Conservation (phyloP, 1,140 invertebrate genomes). For the Lordiphosa clarofinis region DNA sequence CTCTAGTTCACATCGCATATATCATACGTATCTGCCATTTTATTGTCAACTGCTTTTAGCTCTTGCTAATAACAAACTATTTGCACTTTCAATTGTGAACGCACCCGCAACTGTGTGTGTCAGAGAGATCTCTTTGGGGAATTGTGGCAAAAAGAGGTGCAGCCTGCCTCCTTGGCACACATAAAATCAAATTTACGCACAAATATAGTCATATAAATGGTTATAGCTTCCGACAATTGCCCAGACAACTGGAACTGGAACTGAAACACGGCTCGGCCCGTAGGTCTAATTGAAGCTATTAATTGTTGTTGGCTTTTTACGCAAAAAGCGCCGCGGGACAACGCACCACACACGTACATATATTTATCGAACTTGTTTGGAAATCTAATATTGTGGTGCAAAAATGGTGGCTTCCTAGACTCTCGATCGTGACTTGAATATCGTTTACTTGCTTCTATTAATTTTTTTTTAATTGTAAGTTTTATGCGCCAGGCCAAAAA, state of each 20-base stretch:
- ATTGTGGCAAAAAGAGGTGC: conserved; percentile 14
- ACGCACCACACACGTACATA: not conserved
- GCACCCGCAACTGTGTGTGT: conserved; percentile 37
- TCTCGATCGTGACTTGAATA: conserved; percentile 30
- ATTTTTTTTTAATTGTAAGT: conserved; percentile 50
- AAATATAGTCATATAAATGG: conserved; percentile 75
- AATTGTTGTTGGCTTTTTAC: conserved; percentile 65
- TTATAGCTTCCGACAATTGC: conserved; percentile 76
- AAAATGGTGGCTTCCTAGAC: conserved; percentile 58
- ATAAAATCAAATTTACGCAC: conserved; percentile 69
- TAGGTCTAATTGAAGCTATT: conserved; percentile 77
- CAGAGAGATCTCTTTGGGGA: conserved; percentile 27
- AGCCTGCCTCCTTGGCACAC: conserved; percentile 56
- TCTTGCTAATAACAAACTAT: conserved; percentile 23
- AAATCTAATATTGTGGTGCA: conserved; percentile 60
- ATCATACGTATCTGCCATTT: conserved; percentile 12
- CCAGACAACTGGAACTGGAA: conserved; percentile 3
- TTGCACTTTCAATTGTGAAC: conserved; percentile 52
- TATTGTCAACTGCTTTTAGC: conserved; percentile 42
- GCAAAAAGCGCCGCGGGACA: conserved; percentile 31
- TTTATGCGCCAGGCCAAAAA: conserved; percentile 24
- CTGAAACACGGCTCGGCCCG: conserved; percentile 40
- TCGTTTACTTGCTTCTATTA: conserved; percentile 57
- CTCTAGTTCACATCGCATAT: conserved; percentile 1
- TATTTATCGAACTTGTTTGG: conserved; percentile 50